phyloP scores from a whole-genome alignment of 2,888 invertebrate genomes.

The Netelia inedita region DNA sequence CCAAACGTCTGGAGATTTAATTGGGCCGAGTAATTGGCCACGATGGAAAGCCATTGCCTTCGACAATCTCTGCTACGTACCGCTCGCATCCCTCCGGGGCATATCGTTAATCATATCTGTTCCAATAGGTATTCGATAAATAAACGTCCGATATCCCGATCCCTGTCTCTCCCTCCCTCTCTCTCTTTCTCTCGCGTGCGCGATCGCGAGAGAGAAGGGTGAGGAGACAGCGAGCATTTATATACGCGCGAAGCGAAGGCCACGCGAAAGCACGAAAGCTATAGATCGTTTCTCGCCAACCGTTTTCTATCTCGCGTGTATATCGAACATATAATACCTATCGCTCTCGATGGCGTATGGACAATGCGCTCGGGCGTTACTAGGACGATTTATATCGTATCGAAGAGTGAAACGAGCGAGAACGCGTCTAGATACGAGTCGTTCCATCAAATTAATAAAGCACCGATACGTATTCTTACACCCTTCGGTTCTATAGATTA shows the following conservation, averaged over 20 bases:
- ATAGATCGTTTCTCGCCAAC: slow-evolving; percentile 13
- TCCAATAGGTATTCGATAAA: slow-evolving; percentile 62
- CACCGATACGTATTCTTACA: slow-evolving; percentile 46
- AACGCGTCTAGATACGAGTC: slow-evolving; percentile 30
- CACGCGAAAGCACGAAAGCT: slow-evolving; percentile 33
- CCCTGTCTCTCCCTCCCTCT: slow-evolving; percentile 1
- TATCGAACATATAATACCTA: slow-evolving; percentile 32
- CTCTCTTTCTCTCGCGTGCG: background rate
- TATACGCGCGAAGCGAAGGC: slow-evolving; percentile 16
- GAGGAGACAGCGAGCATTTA: slow-evolving; percentile 10
- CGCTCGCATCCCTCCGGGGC: slow-evolving; percentile 13
- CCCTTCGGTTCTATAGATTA: slow-evolving; percentile 40
- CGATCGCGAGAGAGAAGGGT: background rate
- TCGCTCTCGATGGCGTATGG: slow-evolving; percentile 42
- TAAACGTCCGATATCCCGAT: slow-evolving; percentile 57
- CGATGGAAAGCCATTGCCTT: slow-evolving; percentile 39
- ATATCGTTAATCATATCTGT: slow-evolving; percentile 62
- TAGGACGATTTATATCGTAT: slow-evolving; percentile 53
- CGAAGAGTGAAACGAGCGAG: slow-evolving; percentile 40
- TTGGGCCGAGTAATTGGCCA: slow-evolving; percentile 70
- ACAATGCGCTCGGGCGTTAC: slow-evolving; percentile 36
- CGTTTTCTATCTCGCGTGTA: slow-evolving; percentile 27
- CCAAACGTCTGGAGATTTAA: slow-evolving; percentile 62
- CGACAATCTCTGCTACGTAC: slow-evolving; percentile 14
- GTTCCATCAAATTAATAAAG: slow-evolving; percentile 57